Evolutionary conservation across 2,113 vertebrate genomes (phyloP).

Genomic region (Perca flavescens): DNA sequence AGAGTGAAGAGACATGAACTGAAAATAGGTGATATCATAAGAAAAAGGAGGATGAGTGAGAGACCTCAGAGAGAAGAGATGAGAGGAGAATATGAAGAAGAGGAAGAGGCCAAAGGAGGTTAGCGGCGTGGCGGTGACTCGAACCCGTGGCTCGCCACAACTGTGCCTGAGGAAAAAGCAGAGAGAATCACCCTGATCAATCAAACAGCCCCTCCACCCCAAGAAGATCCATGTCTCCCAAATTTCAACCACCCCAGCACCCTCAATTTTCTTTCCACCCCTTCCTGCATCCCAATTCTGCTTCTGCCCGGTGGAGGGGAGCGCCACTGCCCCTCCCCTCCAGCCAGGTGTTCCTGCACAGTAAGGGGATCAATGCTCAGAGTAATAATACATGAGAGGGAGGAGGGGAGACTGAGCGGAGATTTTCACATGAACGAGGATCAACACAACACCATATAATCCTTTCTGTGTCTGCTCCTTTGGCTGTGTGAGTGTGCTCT

Average conservation of each 20-base stretch:
- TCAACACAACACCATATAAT: conserved; percentile 61
- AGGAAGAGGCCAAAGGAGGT: conserved; percentile 47
- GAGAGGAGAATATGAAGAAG: conserved; percentile 38
- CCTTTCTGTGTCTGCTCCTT: conserved; percentile 57
- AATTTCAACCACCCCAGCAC: conserved; percentile 8
- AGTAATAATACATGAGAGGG: conserved; percentile 75
- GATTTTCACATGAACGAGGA: conserved; percentile 81
- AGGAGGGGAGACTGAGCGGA: conserved; percentile 67
- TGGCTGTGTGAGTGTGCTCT: conserved; percentile 38
- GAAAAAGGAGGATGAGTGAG: conserved; percentile 29
- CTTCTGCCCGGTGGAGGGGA: conserved; percentile 53
- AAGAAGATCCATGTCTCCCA: background rate
- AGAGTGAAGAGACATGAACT: conserved; percentile 48
- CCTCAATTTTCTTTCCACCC: conserved; percentile 24
- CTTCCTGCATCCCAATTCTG: conserved; percentile 49
- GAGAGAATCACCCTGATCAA: conserved; percentile 66
- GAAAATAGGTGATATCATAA: conserved; percentile 45
- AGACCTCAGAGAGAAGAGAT: conserved; percentile 51
- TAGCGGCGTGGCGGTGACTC: conserved; percentile 37
- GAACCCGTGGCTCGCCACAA: conserved; percentile 31
- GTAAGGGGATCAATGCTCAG: conserved; percentile 75
- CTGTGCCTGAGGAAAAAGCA: conserved; percentile 74
- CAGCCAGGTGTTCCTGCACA: conserved; percentile 71
- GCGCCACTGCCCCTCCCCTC: conserved; percentile 66
- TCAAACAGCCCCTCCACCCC: conserved; percentile 24